Conservation (phyloP, 1,140 invertebrate genomes). For the Campoletis sonorensis region DNA sequence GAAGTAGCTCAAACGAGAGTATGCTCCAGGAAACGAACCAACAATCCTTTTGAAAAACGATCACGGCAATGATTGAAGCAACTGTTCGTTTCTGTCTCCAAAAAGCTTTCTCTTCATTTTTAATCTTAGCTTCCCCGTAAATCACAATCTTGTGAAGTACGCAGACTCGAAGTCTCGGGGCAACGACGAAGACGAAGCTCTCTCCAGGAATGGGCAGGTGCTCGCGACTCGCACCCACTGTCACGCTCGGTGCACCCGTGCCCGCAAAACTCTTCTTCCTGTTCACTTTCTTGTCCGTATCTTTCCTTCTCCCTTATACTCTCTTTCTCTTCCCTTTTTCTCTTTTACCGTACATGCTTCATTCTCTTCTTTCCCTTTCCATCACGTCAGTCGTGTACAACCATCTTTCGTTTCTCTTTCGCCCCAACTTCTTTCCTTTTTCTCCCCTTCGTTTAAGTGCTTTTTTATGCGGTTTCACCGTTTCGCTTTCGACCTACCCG, state of each 20-base stretch:
- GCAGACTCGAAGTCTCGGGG: slow-evolving; percentile 38
- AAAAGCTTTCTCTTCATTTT: too few species aligned
- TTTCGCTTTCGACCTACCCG: slow-evolving; percentile 61
- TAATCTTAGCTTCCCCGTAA: background rate
- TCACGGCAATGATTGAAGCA: background rate
- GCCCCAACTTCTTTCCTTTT: slow-evolving; percentile 50
- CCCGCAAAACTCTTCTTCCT: slow-evolving; percentile 65
- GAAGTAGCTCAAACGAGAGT: too few species aligned
- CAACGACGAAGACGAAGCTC: slow-evolving; percentile 48
- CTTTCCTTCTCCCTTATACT: slow-evolving; percentile 50
- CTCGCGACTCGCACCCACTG: slow-evolving; percentile 66
- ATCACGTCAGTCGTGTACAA: slow-evolving; percentile 1
- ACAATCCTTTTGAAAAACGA: background rate
- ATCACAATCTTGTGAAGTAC: background rate
- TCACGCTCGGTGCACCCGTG: slow-evolving; percentile 75
- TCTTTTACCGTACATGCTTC: slow-evolving; percentile 13
- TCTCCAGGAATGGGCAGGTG: slow-evolving; percentile 73
- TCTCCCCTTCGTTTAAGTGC: slow-evolving; percentile 64
- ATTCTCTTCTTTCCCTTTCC: slow-evolving; percentile 9
- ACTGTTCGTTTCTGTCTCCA: too few species aligned
- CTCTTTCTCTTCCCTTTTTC: slow-evolving; percentile 33
- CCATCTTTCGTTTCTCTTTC: slow-evolving; percentile 34
- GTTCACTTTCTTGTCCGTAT: slow-evolving; percentile 53
- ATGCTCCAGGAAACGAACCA: too few species aligned
- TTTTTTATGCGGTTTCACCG: slow-evolving; percentile 71